phyloP scores from a whole-genome alignment of 1,140 invertebrate species.

The Cherax destructor region DNA sequence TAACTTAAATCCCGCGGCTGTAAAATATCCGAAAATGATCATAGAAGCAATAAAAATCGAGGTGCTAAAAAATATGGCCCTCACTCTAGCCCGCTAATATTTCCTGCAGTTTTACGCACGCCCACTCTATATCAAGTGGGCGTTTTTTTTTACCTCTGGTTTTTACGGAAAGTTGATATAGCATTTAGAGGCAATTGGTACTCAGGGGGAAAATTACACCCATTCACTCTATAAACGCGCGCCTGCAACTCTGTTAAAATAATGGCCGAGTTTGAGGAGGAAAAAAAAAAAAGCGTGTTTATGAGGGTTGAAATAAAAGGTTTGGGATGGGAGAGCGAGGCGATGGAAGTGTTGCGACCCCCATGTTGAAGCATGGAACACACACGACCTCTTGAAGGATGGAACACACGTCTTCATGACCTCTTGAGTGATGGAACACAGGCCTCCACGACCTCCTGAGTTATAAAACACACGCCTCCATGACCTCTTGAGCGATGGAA shows the following conservation, averaged over 20 bases:
- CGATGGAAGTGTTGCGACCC: too few relatives aligned
- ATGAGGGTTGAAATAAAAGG: slow-evolving; percentile 3
- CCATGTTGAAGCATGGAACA: too few relatives aligned
- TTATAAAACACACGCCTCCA: too few relatives aligned
- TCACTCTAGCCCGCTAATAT: slow-evolving; percentile 12
- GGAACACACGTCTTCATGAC: too few relatives aligned
- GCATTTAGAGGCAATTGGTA: slow-evolving; percentile 37
- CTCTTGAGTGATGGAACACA: too few relatives aligned
- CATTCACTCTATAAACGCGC: slow-evolving; percentile 25
- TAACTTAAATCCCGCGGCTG: too few relatives aligned
- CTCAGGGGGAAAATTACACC: slow-evolving; percentile 13
- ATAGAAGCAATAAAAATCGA: not conserved
- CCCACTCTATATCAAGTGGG: slow-evolving; percentile 22
- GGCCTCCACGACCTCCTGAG: too few relatives aligned
- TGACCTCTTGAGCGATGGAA: too few relatives aligned
- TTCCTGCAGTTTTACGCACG: not conserved
- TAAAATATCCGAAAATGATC: too few relatives aligned
- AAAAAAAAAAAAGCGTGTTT: not conserved
- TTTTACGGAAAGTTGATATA: slow-evolving; percentile 29
- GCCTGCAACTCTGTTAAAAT: slow-evolving; percentile 4
- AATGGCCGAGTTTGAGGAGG: not conserved
- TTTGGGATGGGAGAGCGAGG: not conserved
- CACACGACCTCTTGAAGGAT: too few relatives aligned
- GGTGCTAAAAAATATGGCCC: not conserved
- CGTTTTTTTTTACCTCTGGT: slow-evolving; percentile 8